Evolutionary conservation across 2,113 vertebrate species (phyloP).

Genomic region (Myrmophylax atrothorax): DNA sequence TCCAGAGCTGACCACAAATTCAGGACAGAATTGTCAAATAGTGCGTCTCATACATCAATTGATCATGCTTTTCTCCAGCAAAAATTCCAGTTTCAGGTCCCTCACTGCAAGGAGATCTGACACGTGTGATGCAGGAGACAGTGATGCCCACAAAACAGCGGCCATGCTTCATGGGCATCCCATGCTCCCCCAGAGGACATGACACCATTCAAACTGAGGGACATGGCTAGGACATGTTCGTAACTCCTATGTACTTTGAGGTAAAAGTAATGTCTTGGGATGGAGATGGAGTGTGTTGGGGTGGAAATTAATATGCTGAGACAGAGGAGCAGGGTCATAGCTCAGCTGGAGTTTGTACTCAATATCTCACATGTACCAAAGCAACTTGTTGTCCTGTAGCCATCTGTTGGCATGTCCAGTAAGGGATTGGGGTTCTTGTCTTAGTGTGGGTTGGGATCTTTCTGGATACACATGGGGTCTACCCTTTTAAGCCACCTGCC

Average conservation of each 20-base stretch:
- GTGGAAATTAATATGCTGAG: neutral
- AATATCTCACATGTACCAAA: neutral
- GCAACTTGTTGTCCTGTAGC: neutral
- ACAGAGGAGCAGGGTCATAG: neutral
- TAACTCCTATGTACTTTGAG: neutral
- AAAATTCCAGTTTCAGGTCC: neutral
- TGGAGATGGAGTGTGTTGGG: neutral
- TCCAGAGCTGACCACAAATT: neutral
- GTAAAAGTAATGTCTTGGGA: neutral
- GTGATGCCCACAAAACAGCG: accelerated
- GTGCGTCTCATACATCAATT: neutral
- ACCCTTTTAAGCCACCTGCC: neutral
- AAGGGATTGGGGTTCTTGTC: accelerated
- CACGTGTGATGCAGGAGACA: neutral
- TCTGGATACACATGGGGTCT: neutral
- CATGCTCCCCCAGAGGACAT: neutral
- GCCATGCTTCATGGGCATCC: accelerated
- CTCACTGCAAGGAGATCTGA: accelerated
- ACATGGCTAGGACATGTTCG: neutral
- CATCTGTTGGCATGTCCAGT: neutral
- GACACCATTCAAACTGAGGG: neutral
- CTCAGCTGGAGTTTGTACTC: neutral
- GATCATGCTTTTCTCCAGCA: neutral
- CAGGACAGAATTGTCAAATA: neutral
- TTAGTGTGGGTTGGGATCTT: neutral